Conservation (phyloP, 2,113 vertebrate species). For the Anguilla rostrata region DNA sequence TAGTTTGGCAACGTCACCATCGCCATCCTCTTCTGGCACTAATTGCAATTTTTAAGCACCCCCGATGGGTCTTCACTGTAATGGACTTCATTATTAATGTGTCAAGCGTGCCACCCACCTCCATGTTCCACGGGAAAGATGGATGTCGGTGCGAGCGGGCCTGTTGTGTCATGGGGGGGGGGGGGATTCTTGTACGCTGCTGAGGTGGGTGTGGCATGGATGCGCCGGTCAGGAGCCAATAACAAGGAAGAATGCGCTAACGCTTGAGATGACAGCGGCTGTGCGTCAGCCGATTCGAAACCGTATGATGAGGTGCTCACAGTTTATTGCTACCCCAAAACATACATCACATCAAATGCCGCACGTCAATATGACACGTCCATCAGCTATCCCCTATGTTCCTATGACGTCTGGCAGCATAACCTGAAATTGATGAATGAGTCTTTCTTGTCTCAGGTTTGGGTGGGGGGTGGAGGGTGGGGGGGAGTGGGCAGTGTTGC, state of each 20-base stretch:
- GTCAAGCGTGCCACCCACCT: conserved; percentile 39
- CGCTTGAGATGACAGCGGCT: neutral
- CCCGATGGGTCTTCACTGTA: conserved; percentile 41
- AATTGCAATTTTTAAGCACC: conserved; percentile 37
- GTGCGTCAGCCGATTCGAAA: conserved; percentile 1
- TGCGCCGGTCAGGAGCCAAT: neutral
- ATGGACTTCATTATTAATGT: conserved; percentile 44
- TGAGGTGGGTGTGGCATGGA: neutral
- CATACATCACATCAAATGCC: neutral
- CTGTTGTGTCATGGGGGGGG: conserved; percentile 33
- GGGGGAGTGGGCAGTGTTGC: neutral
- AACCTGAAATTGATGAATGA: conserved; percentile 18
- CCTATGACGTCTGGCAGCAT: neutral
- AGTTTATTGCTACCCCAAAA: conserved; percentile 8
- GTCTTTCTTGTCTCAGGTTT: neutral
- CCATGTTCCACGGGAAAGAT: conserved; percentile 29
- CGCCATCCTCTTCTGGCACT: conserved; percentile 29
- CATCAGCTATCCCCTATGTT: neutral
- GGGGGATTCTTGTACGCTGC: neutral
- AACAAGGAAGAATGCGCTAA: neutral
- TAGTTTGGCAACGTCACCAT: conserved; percentile 29
- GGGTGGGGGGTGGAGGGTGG: neutral
- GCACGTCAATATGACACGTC: neutral
- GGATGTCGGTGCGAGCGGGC: conserved; percentile 8
- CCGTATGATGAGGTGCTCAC: neutral